A percentile compares a stretch with the other conserved stretches of the same genome.
Conservation (phyloP, 2,113 vertebrate species). For the Phyllostomus hastatus region DNA sequence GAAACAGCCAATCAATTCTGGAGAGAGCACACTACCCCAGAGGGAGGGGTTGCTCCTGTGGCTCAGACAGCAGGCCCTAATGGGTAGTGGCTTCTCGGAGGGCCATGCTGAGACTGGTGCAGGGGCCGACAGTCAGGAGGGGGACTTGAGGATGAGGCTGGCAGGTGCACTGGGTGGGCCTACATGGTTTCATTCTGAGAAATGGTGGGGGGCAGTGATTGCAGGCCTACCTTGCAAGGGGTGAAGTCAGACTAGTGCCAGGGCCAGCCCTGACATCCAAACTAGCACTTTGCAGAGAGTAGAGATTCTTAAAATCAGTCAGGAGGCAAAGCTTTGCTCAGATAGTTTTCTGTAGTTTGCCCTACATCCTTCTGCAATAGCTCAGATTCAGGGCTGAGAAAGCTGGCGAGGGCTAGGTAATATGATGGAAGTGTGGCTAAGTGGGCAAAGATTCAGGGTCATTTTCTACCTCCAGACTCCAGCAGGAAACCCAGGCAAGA, state of each 20-base stretch:
- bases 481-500: neutral
- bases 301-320: neutral
- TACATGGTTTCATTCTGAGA: neutral
- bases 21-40: neutral
- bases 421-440: neutral
- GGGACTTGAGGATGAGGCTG: neutral
- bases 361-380: neutral
- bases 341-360: neutral
- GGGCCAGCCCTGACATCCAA: neutral
- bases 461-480: neutral
- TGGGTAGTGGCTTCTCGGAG: neutral
- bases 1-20: neutral
- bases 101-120: neutral
- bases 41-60: neutral
- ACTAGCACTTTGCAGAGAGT: neutral
- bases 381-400: neutral
- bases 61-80: too few species aligned
- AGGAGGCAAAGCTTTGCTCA: neutral
- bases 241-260: neutral
- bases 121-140: rapidly evolving
- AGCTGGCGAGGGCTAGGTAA: neutral
- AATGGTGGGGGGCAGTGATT: neutral
- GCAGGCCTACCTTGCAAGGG: neutral
- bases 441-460: neutral
- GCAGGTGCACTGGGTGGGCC: too few species aligned